Base-by-base conservation (phyloP, 2,888 invertebrate species). In the Charanyca ferruginea region DNA sequence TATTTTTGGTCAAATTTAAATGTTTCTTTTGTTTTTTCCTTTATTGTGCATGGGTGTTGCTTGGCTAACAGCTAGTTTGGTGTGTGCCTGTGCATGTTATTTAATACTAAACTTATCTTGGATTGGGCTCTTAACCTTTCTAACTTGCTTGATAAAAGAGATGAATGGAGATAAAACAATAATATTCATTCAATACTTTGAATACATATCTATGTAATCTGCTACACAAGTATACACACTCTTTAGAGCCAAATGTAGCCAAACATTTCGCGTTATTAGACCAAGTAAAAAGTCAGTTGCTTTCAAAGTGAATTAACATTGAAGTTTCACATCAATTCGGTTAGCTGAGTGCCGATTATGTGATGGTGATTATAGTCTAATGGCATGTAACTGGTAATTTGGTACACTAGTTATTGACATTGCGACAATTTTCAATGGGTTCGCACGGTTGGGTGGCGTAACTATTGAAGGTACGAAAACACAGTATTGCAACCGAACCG, bases 1-100 rank as follows among this genome's bases (percentile, higher is more conserved):
- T 85, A 83, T 90, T 87, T 83, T 84, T 87, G 86, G 83, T 87
- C 82, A 42, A 66, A 66, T 47, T 41, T 18, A 88, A 67, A 71
- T 59, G 87, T 87, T 88, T 89, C 77, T 83, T 85, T 90, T 89
- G 86, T 78, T 83, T 81, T 87, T 81, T 79, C 79, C 87, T 81
- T 81, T 74, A 60, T 70, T 67, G 77, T 83, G 84, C 84, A 85
- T 83, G 85, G 78, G 86, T 89, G 58, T 82, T 49, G 83, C 81
- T 84, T 83, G 55, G 77, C 69, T 82, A 63, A 61, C 83, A 83
- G 79, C 75, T 83, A 73, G 59, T 59, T 64, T 63, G 67, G 59
- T 72, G 81, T 69, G 77, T 79, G 82, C 85, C 83, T 82, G 83
- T 72, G 82, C 85, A 84, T 82, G 83, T 72, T 57, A 57, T 6